Percentiles rank a stretch among this genome's conserved stretches.
These are phyloP conservation scores for Abscondita cerata DNA, from an alignment of 2,888 invertebrate genomes.

Conservation along the genomic window DNA sequence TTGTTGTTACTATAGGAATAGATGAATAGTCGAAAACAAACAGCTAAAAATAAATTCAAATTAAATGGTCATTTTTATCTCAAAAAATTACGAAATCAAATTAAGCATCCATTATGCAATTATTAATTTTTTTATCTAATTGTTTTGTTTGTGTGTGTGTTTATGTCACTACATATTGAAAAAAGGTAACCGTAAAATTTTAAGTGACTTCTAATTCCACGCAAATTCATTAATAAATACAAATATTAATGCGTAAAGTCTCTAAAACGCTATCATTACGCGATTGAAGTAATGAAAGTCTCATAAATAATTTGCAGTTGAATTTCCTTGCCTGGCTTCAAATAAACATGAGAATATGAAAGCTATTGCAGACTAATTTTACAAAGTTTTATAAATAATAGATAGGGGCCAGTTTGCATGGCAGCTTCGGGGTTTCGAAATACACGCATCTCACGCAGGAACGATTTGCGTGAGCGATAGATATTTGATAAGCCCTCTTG, in stretches of 20 bases:
- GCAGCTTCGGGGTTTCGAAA: conserved; percentile 35
- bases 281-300: conserved; percentile 29
- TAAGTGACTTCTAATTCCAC: conserved; percentile 22
- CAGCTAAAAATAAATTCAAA: conserved; percentile 8
- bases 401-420: conserved; percentile 43
- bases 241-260: conserved; percentile 32
- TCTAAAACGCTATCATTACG: conserved; percentile 35
- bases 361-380: conserved; percentile 31
- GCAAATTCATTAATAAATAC: conserved; percentile 33
- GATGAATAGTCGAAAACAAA: conserved; percentile 10
- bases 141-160: neutral
- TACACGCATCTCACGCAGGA: conserved; percentile 42
- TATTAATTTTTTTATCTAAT: neutral
- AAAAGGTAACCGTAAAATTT: conserved; percentile 17
- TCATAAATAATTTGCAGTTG: conserved; percentile 30
- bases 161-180: neutral
- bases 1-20: conserved; percentile 14
- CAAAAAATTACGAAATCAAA: neutral
- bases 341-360: conserved; percentile 11
- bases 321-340: conserved; percentile 7
- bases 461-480: conserved; percentile 42
- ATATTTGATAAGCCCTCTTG: conserved; percentile 39
- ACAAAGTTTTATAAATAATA: conserved; percentile 39
- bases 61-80: conserved; percentile 1
- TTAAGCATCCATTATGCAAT: neutral